Evolutionary conservation across 2,113 vertebrate species (phyloP), one percentile per base, ranked within the genome.

Genomic region (Nothobranchius furzeri): DNA sequence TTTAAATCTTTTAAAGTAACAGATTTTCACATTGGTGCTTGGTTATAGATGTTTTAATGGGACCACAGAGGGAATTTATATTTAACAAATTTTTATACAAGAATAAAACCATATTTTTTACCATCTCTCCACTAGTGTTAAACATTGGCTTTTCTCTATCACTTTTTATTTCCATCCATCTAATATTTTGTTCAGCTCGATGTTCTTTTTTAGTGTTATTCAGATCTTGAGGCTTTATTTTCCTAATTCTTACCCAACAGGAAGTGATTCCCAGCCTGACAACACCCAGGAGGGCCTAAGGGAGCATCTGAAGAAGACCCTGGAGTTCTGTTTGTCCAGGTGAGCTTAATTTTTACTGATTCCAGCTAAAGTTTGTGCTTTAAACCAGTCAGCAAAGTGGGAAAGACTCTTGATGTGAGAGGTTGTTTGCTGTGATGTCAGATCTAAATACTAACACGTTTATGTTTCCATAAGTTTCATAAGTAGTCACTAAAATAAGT

Each of bases 311-410:
- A 98, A 98, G 88, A 97, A 97, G 91, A 97, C 96, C 70, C 92
- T 99, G 93, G 97, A 99, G 87, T 98, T 98, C 92, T 99, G 96
- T 87, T 95, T 99, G 43, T 99, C 97, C 74, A 90, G 97, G 97
- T 98, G 91, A 88, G 93, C 69, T 14, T 0, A 30, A 9, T 13
- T 7, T 7, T 24, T 54, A 30, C 3, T 17, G 55, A 17, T 30
- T 30, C 30, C 30, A 30, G 30, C 4, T 30, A 30, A 40, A 40
- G 8, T 1, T 24, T n/a, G 14, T 40, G 17, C 9, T 4, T 6
- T 57, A 15, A n/a, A 17, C 30, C 1, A 57, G 13, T 4, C 10
- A 53, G 12, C 37, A 42, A 42, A 57, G 2, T 17, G 15, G 9
- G n/a, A 15, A 40, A 17, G 55, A 57, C 36, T 57, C 36, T n/a